Base-by-base conservation (phyloP, 2,113 vertebrate species). In the Anolis sagrei region DNA sequence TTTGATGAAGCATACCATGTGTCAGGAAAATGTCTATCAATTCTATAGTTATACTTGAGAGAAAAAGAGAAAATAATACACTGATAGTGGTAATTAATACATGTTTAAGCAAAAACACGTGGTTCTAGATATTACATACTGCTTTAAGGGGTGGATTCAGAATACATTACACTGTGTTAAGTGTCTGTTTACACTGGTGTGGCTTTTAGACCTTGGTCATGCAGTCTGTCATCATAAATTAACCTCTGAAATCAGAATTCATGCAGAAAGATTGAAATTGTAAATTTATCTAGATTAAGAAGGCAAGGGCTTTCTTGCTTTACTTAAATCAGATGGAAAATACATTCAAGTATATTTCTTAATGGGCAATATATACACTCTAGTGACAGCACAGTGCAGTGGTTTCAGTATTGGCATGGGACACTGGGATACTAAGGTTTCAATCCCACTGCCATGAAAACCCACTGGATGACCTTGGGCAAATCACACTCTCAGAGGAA, bases 1-100 rank as follows among this genome's bases (percentile, higher is more conserved):
- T 39, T 66, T 32, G 44, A 1, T 25, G 8, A 39, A 58, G 2
- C 1, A 77, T 16, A 14, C 2, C 36, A 79, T 29, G 70, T 87
- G 83, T 85, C 83, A 73, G 66, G 36, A 90, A 58, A 80, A 29
- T 34, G 18, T 82, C 48, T 86, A 25, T 76, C 82, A 87, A 83
- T 61, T 8, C 8, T 27, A 8, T 10, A 0, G 19, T 68, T 29
- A 51, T 25, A 16, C 86, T 58, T 29, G 19, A 73, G 69, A 11
- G 78, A 29, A 21, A 34, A 54, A 36, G 0, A 69, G 27, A 34
- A 82, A 87, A 72, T 36, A 70, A 64, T 13, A 69, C 0, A 39
- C 0, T 21, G 25, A 84, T 0, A 89, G 69, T 39, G 34, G 44
- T 2, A 1, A 1, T 68, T 80, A 64, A 2, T 89, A 81, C 80